These are phyloP conservation scores for Hemaris fuciformis DNA, from an alignment of 2,888 invertebrate species.

Conservation along the genomic window DNA sequence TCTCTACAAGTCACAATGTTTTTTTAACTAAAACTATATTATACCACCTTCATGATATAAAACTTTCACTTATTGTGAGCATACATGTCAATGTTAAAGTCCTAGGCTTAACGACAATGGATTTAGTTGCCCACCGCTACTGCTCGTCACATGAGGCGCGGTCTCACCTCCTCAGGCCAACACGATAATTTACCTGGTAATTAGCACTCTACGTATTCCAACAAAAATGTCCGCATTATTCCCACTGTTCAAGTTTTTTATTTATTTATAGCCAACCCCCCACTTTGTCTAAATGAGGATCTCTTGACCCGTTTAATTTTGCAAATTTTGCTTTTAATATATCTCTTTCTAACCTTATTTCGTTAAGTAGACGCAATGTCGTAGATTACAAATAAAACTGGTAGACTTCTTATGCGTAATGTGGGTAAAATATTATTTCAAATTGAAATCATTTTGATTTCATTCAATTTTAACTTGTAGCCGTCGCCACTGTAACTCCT, in stretches of 20 bases:
- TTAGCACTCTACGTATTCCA: slow-evolving; percentile 72
- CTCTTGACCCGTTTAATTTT: slow-evolving; percentile 35
- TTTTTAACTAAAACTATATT: no score
- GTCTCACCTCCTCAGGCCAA: slow-evolving; percentile 35
- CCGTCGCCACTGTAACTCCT: no score
- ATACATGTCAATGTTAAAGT: no score
- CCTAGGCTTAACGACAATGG: background rate
- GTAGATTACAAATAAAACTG: no score
- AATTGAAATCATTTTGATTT: no score
- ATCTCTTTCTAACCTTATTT: background rate
- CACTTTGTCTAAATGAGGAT: slow-evolving; percentile 55
- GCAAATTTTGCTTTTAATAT: slow-evolving; percentile 21
- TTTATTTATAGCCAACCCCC: slow-evolving; percentile 55
- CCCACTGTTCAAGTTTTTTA: slow-evolving; percentile 48
- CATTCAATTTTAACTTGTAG: no score
- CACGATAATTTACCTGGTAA: slow-evolving; percentile 72
- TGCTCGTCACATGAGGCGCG: slow-evolving; percentile 24
- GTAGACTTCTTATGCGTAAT: no score
- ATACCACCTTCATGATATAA: no score
- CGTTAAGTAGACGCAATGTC: background rate
- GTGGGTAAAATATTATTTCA: no score
- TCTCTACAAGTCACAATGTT: no score
- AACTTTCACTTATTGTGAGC: no score
- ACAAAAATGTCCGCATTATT: slow-evolving; percentile 68
- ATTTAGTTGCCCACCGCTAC: slow-evolving; percentile 14